Evolutionary conservation across 2,888 invertebrate species (phyloP), one percentile per base, ranked within the genome.

Genomic region (Lissonota sp.): DNA sequence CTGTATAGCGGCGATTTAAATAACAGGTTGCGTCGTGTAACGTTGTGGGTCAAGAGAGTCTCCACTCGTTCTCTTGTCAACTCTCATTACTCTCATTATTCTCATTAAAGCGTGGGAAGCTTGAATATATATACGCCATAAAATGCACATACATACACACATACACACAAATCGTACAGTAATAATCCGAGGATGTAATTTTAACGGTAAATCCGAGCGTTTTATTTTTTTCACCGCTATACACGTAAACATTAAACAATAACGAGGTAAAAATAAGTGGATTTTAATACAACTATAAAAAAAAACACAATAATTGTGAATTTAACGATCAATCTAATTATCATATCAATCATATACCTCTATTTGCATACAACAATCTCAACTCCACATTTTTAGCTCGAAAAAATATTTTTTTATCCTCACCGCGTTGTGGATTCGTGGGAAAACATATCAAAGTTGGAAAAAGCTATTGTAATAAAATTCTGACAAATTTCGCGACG

Each of bases 101-200:
- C 69, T 74, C 74, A 64, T 79, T 79, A 75, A 66, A 79, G 70
- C 79, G 74, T 79, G 79, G 79, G 79, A 79, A 73, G 49, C 49
- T 12, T 7, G 26, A 26, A 26, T 26, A 26, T 26, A 26, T 26
- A 26, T 26, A 26, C 3, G 26, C 10, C 58, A 5, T n/a, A 55
- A 49, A 73, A 44, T 62, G 39, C 37, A 8, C 12, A 40, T 8
- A 8, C 10, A 55, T 64, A 66, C 67, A 66, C 67, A 64, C 53
- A 62, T 44, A 12, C 60, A 69, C 69, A 44, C 26, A 26, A 26
- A 26, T 26, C 26, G 26, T 26, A 57, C 62, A 66, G 79, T 70
- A 49, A 75, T 75, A 79, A 71, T 71, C 58, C 74, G 46, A 53
- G 53, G 60, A 58, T 66, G 39, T 70, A 75, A 69, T 74, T 70